phyloP scores from a whole-genome alignment of 2,888 invertebrate species.

The Chrysolina americana region DNA sequence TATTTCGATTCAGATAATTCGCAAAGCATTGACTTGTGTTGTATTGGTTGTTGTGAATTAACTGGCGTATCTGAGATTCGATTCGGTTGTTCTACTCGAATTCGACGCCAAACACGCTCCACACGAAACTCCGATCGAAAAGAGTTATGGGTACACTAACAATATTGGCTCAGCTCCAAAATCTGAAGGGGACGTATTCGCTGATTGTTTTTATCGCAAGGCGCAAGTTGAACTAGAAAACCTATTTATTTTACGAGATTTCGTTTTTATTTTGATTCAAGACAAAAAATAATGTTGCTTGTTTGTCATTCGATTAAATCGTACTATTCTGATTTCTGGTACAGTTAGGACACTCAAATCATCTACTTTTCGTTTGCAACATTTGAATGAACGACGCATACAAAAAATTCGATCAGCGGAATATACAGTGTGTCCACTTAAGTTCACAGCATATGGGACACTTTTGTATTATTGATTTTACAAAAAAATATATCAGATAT shows the following conservation, averaged over 20 bases:
- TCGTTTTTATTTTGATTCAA: background rate
- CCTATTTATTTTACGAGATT: constrained; percentile 1
- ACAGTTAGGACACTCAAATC: too few relatives aligned
- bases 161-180: constrained; percentile 26
- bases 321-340: background rate
- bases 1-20: background rate
- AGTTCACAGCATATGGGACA: too few relatives aligned
- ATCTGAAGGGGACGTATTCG: background rate
- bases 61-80: background rate
- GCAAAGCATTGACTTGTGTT: background rate
- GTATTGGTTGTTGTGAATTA: background rate
- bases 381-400: too few relatives aligned
- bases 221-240: constrained; percentile 7
- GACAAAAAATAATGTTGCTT: background rate
- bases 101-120: constrained; percentile 14
- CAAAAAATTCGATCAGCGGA: too few relatives aligned
- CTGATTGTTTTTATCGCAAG: constrained; percentile 23
- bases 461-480: too few relatives aligned
- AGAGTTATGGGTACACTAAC: background rate
- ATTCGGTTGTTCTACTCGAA: constrained; percentile 5
- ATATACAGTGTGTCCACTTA: too few relatives aligned
- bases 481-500: too few relatives aligned
- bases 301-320: background rate
- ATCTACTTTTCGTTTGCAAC: too few relatives aligned
- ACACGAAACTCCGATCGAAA: constrained; percentile 10